These are phyloP conservation scores for Diprion similis DNA, from an alignment of 1,140 invertebrate species.

Conservation along the genomic window DNA sequence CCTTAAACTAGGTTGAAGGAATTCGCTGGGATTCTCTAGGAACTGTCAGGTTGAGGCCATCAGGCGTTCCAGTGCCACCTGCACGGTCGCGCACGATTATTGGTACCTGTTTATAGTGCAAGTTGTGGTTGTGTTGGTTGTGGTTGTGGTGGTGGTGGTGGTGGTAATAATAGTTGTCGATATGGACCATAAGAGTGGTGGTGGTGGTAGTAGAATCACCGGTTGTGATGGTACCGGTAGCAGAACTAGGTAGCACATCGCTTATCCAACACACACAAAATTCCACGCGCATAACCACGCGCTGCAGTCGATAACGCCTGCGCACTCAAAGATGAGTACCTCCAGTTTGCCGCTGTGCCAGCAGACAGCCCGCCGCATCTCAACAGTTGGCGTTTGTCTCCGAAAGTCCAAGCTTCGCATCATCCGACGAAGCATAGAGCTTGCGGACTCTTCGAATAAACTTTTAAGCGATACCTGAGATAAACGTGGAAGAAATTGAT, in stretches of 20 bases:
- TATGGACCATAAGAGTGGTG: neutral
- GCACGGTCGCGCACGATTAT: too few relatives aligned
- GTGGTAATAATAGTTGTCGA: too few relatives aligned
- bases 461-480: too few relatives aligned
- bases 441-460: too few relatives aligned
- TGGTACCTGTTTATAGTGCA: too few relatives aligned
- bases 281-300: conserved; percentile 1
- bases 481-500: neutral
- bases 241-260: neutral
- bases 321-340: conserved; percentile 2
- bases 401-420: conserved; percentile 2
- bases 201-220: neutral
- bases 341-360: neutral
- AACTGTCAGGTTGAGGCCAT: conserved; percentile 1
- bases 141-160: too few relatives aligned
- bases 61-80: neutral
- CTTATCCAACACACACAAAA: neutral
- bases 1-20: conserved; percentile 5
- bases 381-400: conserved; percentile 2
- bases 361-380: conserved; percentile 4
- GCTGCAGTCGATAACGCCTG: conserved; percentile 6
- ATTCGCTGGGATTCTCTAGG: neutral
- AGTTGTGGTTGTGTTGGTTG: too few relatives aligned
- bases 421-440: neutral
- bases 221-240: neutral